phyloP scores from a whole-genome alignment of 2,113 vertebrate genomes.

The Crotalus helleri region DNA sequence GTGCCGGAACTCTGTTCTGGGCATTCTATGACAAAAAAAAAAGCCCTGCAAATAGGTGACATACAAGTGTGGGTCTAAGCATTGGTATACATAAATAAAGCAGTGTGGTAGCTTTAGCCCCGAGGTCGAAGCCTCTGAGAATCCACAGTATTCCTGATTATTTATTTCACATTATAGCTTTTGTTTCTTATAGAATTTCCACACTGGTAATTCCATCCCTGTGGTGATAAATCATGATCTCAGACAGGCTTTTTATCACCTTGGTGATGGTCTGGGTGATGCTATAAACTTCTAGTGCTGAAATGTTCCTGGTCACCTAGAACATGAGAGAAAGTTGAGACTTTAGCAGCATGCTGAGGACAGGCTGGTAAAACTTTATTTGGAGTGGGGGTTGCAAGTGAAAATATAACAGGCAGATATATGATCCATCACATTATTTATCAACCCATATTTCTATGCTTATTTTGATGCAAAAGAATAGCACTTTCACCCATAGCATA shows the following conservation, averaged over 20 bases:
- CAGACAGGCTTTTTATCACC: not conserved
- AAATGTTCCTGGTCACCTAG: not conserved
- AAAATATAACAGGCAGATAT: not conserved
- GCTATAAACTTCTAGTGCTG: not conserved
- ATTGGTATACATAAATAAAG: not conserved
- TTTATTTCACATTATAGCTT: not conserved
- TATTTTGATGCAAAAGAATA: not conserved
- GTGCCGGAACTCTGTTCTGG: too few species aligned
- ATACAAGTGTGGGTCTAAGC: not conserved
- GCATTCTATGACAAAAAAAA: too few species aligned
- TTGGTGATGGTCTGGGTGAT: not conserved
- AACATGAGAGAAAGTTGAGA: not conserved
- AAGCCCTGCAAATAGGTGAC: not conserved
- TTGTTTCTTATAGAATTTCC: not conserved
- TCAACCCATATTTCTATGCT: not conserved
- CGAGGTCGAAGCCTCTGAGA: not conserved
- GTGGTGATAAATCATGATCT: not conserved
- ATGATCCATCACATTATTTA: not conserved
- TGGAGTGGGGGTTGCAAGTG: not conserved
- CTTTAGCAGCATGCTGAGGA: not conserved
- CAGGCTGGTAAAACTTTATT: not conserved
- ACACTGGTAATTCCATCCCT: not conserved
- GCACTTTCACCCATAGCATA: not conserved
- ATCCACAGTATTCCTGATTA: not conserved
- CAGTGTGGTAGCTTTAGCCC: not conserved